Base-by-base conservation (phyloP, 2,797 vertebrate genomes). In the Notoglanidium macrostoma region DNA sequence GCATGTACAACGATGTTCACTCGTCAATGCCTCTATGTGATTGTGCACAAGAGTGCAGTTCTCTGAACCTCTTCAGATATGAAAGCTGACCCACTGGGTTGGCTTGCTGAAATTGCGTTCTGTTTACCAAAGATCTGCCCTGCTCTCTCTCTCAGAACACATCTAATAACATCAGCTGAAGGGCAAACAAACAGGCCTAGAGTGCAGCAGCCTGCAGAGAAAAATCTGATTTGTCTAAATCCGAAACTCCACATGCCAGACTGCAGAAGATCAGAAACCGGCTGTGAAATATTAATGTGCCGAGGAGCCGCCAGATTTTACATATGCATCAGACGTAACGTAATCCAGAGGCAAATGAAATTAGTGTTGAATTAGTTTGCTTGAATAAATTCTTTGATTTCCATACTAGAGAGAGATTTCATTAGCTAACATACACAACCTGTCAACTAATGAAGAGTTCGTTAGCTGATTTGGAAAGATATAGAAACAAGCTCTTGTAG, bases 31-130 rank as follows among this genome's bases (percentile, higher is more conserved):
- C 35, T 81, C 84, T 91, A 86, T 92, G 92, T 92, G 93, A 90
- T 90, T 92, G 93, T 93, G 94, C 92, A 90, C 89, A 88, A 92
- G 90, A 93, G 91, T 92, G 92, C 92, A 92, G 86, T 91, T 94
- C 91, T 92, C 19, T 67, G 85, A 73, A 77, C 57, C 46, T 29
- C 82, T 87, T 88, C 84, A 87, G 87, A 93, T 93, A 95, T 94
- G 91, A 95, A 93, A 92, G 93, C 90, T 95, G 95, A 94, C 95
- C 94, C 94, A 92, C 92, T 9, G 79, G 59, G 89, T 79, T 87
- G 92, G 86, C 86, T 92, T 92, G 89, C 91, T 92, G 92, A 95
- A 94, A 95, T 94, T 93, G 92, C 93, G 92, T 92, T 90, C 91
- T 94, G 92, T 94, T 95, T 94, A 94, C 94, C 93, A 92, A 90